These are phyloP conservation scores for Oreohelix idahoensis DNA, from an alignment of 1,140 invertebrate genomes.

Conservation along the genomic window DNA sequence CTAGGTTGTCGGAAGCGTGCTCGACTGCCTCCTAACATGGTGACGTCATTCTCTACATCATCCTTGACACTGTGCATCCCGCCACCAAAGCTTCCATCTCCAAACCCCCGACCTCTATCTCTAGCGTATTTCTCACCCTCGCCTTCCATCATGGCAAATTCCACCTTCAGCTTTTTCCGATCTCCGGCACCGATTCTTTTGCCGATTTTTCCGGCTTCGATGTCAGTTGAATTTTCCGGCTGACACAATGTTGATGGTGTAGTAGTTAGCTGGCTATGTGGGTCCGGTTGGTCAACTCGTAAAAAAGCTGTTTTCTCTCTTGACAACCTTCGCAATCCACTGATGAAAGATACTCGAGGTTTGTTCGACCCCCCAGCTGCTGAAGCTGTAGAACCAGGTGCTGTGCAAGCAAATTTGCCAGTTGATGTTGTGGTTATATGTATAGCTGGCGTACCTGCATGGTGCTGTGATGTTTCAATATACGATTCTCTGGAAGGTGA, in stretches of 20 bases:
- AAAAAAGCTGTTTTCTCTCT: neutral
- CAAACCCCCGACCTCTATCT: slow-evolving; percentile 46
- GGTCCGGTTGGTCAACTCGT: neutral
- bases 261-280: too few relatives aligned
- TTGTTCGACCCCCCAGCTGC: neutral
- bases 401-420: neutral
- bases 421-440: slow-evolving; percentile 10
- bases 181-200: slow-evolving; percentile 48
- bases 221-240: neutral
- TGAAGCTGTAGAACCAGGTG: slow-evolving; percentile 8
- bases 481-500: neutral
- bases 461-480: neutral
- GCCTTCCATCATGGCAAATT: slow-evolving; percentile 59
- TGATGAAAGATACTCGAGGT: slow-evolving; percentile 7
- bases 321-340: slow-evolving; percentile 1
- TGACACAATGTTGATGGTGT: neutral
- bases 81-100: slow-evolving; percentile 49
- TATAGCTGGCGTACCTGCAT: neutral
- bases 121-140: slow-evolving; percentile 38
- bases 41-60: slow-evolving; percentile 44
- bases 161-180: slow-evolving; percentile 55
- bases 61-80: slow-evolving; percentile 12
- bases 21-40: slow-evolving; percentile 52
- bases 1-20: slow-evolving; percentile 73
- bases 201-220: neutral